Evolutionary conservation across 1,140 invertebrate species (phyloP).

Genomic region (Macrobrachium rosenbergii): DNA sequence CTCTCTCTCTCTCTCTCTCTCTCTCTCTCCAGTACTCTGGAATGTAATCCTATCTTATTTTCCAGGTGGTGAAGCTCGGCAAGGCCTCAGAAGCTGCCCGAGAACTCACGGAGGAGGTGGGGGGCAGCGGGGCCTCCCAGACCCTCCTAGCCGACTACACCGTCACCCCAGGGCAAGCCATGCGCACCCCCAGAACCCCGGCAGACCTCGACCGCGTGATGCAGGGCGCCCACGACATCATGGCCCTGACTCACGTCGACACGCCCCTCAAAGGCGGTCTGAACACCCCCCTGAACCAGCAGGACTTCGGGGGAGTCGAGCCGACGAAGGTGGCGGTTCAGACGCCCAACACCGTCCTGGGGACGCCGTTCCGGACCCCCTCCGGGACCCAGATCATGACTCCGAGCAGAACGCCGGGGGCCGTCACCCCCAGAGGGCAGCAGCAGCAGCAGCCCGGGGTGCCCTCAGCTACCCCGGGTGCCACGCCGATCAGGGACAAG

Average conservation of each 20-base stretch:
- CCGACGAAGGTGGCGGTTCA: slow-evolving; percentile 81
- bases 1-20: no score
- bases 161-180: slow-evolving; percentile 79
- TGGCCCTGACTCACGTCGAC: slow-evolving; percentile 97
- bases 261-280: slow-evolving; percentile 95
- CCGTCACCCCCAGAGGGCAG: slow-evolving; percentile 46
- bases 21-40: no score
- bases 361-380: slow-evolving; percentile 90
- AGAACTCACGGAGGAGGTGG: slow-evolving; percentile 90
- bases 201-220: slow-evolving; percentile 76
- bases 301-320: slow-evolving; percentile 87
- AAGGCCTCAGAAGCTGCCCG: slow-evolving; percentile 93
- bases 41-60: slow-evolving; percentile 54
- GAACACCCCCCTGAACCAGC: slow-evolving; percentile 92
- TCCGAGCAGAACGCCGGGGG: slow-evolving; percentile 66
- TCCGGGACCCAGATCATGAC: slow-evolving; percentile 56
- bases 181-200: slow-evolving; percentile 89
- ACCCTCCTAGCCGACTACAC: slow-evolving; percentile 93
- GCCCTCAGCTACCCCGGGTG: slow-evolving; percentile 62
- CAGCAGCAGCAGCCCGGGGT: no score
- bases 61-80: slow-evolving; percentile 96
- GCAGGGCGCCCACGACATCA: slow-evolving; percentile 98
- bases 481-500: slow-evolving; percentile 88
- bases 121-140: slow-evolving; percentile 82
- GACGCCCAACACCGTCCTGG: slow-evolving; percentile 95